Conservation (phyloP, 2,113 vertebrate genomes). For the Catharus bicknelli region DNA sequence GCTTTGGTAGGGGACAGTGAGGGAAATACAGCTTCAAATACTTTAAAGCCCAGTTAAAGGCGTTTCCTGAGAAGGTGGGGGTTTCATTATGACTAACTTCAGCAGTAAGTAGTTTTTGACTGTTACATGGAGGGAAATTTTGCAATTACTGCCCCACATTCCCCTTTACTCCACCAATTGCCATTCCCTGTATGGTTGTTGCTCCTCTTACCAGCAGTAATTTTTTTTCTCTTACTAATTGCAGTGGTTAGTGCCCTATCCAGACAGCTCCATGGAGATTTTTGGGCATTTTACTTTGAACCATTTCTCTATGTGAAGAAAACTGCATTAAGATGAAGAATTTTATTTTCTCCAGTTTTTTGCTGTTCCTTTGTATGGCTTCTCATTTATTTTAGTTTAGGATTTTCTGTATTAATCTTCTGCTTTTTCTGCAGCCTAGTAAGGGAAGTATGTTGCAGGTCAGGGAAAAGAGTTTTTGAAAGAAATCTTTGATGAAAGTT, state of each 20-base stretch:
- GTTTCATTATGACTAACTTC: not conserved
- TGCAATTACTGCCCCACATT: not conserved
- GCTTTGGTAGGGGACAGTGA: not conserved
- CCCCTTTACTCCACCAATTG: not conserved
- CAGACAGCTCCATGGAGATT: not conserved
- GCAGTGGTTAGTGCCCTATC: not conserved
- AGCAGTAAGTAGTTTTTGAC: not conserved
- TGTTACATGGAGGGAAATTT: not conserved
- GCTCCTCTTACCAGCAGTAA: not conserved
- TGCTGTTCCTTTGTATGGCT: not conserved
- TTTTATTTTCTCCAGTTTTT: not conserved
- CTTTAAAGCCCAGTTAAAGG: not conserved
- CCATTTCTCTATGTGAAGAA: not conserved
- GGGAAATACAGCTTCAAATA: not conserved
- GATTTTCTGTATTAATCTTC: not conserved
- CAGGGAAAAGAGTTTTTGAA: not conserved
- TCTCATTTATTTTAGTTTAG: not conserved
- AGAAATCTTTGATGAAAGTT: not conserved
- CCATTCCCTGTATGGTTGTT: not conserved
- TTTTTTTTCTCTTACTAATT: not conserved
- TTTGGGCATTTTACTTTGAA: not conserved
- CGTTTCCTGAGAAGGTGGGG: not conserved
- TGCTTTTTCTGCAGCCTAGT: not conserved
- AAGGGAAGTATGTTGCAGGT: not conserved
- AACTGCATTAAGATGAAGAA: not conserved